These are phyloP conservation scores for Autographa pulchrina DNA, from an alignment of 2,888 invertebrate species.

Conservation along the genomic window DNA sequence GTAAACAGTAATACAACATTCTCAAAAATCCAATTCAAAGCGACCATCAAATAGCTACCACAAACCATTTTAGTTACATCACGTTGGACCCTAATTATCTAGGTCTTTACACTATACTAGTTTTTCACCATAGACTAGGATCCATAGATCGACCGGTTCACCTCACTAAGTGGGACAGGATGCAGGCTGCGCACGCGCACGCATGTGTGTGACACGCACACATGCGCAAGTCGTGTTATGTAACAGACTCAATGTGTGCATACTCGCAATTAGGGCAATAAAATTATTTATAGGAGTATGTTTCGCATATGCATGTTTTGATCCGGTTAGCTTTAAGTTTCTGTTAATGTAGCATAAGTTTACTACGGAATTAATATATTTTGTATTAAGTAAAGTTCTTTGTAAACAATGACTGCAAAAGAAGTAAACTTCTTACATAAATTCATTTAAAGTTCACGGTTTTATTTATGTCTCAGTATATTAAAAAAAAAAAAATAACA, in stretches of 20 bases:
- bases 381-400: neutral
- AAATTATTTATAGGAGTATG: slow-evolving; percentile 53
- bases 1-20: slow-evolving; percentile 13
- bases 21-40: slow-evolving; percentile 10
- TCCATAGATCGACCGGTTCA: slow-evolving; percentile 74
- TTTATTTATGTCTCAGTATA: neutral
- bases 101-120: slow-evolving; percentile 50
- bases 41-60: slow-evolving; percentile 14
- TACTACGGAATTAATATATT: slow-evolving; percentile 10
- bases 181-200: slow-evolving; percentile 69
- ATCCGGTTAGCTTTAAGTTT: slow-evolving; percentile 47
- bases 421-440: neutral
- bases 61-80: slow-evolving; percentile 23
- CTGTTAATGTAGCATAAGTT: slow-evolving; percentile 13
- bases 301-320: slow-evolving; percentile 41
- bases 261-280: slow-evolving; percentile 51
- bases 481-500: neutral
- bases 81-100: slow-evolving; percentile 42
- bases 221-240: slow-evolving; percentile 59
- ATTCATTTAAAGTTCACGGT: neutral
- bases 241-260: slow-evolving; percentile 59
- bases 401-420: neutral
- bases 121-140: slow-evolving; percentile 57
- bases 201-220: slow-evolving; percentile 27
- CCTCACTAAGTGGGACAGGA: slow-evolving; percentile 85